These are phyloP conservation scores for Hydropsyche tenuis DNA, from an alignment of 1,140 invertebrate genomes.

Conservation along the genomic window DNA sequence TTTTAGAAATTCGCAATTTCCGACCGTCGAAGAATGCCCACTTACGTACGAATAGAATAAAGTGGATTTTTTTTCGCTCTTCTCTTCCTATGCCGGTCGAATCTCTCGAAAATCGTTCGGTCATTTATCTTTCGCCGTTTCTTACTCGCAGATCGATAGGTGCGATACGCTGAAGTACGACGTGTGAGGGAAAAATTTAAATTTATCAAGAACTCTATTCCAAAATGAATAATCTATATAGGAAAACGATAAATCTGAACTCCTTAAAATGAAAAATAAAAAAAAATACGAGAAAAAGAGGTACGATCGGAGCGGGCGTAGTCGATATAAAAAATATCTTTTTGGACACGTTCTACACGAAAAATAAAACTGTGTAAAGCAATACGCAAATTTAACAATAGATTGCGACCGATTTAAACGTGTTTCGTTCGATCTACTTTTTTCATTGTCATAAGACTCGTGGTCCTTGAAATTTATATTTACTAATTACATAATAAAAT, in stretches of 20 bases:
- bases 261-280: not conserved
- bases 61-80: not conserved
- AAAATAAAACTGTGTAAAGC: too few species aligned
- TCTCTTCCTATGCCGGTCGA: not conserved
- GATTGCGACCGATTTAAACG: too few species aligned
- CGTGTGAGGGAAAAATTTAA: conserved; percentile 28
- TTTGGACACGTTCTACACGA: too few species aligned
- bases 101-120: conserved; percentile 25
- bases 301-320: not conserved
- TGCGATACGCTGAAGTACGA: conserved; percentile 27
- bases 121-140: conserved; percentile 27
- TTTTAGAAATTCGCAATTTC: too few species aligned
- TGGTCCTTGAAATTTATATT: too few species aligned
- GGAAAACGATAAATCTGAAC: conserved; percentile 22
- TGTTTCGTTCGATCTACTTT: too few species aligned
- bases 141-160: conserved; percentile 19
- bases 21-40: too few species aligned
- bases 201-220: conserved; percentile 25
- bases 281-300: not conserved
- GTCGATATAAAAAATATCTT: not conserved
- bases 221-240: conserved; percentile 25
- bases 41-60: not conserved
- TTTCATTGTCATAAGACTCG: too few species aligned
- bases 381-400: too few species aligned
- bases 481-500: too few species aligned